phyloP scores from a whole-genome alignment of 1,140 invertebrate species.

The Drosophila punjabiensis region DNA sequence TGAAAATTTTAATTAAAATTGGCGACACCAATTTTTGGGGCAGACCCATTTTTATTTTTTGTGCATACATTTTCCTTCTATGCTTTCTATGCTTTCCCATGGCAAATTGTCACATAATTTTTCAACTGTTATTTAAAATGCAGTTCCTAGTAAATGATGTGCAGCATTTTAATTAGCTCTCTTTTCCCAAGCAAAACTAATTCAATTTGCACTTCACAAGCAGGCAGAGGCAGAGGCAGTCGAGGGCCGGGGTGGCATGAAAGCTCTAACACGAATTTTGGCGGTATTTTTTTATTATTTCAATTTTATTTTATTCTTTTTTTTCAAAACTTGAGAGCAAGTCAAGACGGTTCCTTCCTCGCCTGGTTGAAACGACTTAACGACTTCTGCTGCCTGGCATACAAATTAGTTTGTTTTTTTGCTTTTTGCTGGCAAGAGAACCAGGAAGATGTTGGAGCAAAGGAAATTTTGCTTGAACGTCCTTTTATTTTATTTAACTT shows the following conservation, averaged over 20 bases:
- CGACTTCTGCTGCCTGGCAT: slow-evolving; percentile 69
- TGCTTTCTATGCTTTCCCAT: slow-evolving; percentile 11
- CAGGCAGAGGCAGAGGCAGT: slow-evolving; percentile 10
- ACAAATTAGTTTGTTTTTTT: slow-evolving; percentile 71
- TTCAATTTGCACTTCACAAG: slow-evolving; percentile 61
- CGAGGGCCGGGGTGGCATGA: background rate
- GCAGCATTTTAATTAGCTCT: slow-evolving; percentile 77
- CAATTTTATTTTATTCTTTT: slow-evolving; percentile 27
- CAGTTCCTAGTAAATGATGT: slow-evolving; percentile 73
- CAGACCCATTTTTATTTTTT: background rate
- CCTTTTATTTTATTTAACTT: slow-evolving; percentile 44
- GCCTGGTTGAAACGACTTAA: slow-evolving; percentile 73
- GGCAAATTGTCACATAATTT: slow-evolving; percentile 59
- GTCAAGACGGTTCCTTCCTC: slow-evolving; percentile 33
- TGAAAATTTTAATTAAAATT: slow-evolving; percentile 51
- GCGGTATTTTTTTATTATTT: slow-evolving; percentile 36
- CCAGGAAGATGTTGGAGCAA: slow-evolving; percentile 48
- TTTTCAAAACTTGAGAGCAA: slow-evolving; percentile 65
- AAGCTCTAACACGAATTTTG: slow-evolving; percentile 34
- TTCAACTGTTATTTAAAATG: slow-evolving; percentile 75
- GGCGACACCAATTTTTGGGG: slow-evolving; percentile 19
- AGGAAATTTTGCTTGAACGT: slow-evolving; percentile 65
- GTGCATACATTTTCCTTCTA: slow-evolving; percentile 2
- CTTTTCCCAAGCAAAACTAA: slow-evolving; percentile 50
- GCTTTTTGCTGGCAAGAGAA: slow-evolving; percentile 1